These are phyloP conservation scores for Tyto alba DNA, from an alignment of 2,113 vertebrate species.

Conservation along the genomic window DNA sequence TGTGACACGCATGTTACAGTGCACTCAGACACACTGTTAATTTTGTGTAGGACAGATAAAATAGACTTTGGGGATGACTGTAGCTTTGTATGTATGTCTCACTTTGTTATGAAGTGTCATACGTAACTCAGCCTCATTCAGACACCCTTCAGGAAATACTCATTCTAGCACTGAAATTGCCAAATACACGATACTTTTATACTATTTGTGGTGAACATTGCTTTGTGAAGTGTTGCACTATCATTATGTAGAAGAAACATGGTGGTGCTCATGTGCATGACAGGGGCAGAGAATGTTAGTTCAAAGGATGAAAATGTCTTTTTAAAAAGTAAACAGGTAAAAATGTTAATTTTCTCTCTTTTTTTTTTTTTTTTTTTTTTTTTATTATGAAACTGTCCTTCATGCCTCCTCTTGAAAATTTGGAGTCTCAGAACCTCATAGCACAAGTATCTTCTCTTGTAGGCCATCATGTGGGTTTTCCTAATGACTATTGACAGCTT, in stretches of 20 bases:
- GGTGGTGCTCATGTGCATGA: rapidly evolving
- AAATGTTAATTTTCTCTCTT: rapidly evolving
- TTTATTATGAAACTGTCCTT: background rate
- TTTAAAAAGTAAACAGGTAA: background rate
- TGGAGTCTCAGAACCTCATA: background rate
- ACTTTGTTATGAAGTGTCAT: background rate
- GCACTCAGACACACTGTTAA: background rate
- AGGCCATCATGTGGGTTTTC: background rate
- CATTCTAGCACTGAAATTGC: background rate
- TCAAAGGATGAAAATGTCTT: background rate
- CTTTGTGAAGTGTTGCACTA: background rate
- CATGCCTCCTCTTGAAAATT: background rate
- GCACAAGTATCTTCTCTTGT: background rate
- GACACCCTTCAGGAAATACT: background rate
- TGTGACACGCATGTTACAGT: background rate
- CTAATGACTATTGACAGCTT: background rate
- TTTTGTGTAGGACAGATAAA: background rate
- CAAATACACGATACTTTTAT: background rate
- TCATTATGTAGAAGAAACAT: rapidly evolving
- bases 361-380: background rate
- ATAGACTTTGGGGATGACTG: background rate
- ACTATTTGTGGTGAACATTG: background rate
- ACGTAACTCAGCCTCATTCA: background rate
- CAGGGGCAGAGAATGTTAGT: rapidly evolving
- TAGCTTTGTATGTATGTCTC: background rate